These are phyloP conservation scores for Chromobotia macracanthus DNA, from an alignment of 2,797 vertebrate genomes.

Conservation along the genomic window DNA sequence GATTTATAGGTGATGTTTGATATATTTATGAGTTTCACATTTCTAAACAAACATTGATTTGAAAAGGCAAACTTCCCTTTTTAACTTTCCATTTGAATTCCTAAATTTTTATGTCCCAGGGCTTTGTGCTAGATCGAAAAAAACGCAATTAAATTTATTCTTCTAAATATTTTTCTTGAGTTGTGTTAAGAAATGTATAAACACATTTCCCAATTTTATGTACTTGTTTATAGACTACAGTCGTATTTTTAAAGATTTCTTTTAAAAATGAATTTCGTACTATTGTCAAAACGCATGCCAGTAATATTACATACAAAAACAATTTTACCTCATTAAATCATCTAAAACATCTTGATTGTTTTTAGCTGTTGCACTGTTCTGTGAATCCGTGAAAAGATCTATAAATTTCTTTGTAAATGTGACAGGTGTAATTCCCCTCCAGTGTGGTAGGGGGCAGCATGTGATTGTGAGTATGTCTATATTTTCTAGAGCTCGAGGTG, in stretches of 20 bases:
- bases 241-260: not conserved
- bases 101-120: not conserved
- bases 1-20: slow-evolving; percentile 2
- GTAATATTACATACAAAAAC: not conserved
- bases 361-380: not conserved
- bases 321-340: too few relatives aligned
- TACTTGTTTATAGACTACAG: not conserved
- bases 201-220: not conserved
- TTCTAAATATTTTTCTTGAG: not conserved
- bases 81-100: not conserved
- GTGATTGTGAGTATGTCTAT: slow-evolving; percentile 41
- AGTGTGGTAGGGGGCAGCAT: slow-evolving; percentile 20
- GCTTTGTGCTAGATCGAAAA: not conserved
- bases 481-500: slow-evolving; percentile 89
- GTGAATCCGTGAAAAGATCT: not conserved
- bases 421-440: not conserved
- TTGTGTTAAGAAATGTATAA: not conserved
- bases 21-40: slow-evolving; percentile 7
- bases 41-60: slow-evolving; percentile 5
- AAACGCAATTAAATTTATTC: not conserved
- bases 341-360: not conserved
- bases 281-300: not conserved
- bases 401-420: not conserved
- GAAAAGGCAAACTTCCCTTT: not conserved
- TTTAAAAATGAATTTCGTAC: not conserved